Evolutionary conservation across 2,797 vertebrate genomes (phyloP).

Genomic region (Tokudaia muenninki): DNA sequence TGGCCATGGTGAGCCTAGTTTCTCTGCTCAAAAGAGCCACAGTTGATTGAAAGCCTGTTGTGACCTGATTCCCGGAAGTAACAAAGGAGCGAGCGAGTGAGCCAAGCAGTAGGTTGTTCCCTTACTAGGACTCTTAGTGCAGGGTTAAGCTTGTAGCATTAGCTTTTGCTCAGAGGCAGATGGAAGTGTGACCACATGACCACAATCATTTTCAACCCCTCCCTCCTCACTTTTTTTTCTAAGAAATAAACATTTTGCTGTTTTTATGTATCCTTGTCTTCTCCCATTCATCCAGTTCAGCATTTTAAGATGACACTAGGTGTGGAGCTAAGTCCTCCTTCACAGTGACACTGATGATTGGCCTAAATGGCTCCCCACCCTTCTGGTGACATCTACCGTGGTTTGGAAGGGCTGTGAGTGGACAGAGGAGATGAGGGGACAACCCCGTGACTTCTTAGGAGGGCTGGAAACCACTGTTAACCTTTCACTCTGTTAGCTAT

Average conservation of each 20-base stretch:
- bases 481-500: conserved; percentile 29
- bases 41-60: conserved; percentile 83
- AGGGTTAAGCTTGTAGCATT: conserved; percentile 87
- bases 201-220: conserved; percentile 89
- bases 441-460: neutral
- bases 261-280: conserved; percentile 92
- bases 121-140: conserved; percentile 83
- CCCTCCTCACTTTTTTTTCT: conserved; percentile 87
- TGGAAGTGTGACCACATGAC: conserved; percentile 89
- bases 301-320: conserved; percentile 63
- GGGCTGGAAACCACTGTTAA: neutral
- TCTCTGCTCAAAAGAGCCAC: conserved; percentile 83
- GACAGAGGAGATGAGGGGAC: conserved; percentile 11
- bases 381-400: neutral
- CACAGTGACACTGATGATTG: neutral
- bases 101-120: conserved; percentile 81
- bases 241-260: conserved; percentile 93
- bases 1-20: conserved; percentile 85
- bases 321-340: conserved; percentile 52
- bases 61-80: conserved; percentile 84
- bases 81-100: conserved; percentile 70
- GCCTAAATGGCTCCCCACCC: neutral
- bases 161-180: conserved; percentile 88
- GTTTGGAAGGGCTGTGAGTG: neutral
- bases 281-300: conserved; percentile 85